Base-by-base conservation (phyloP, 2,888 invertebrate genomes). In the Caenorhabditis becei region DNA sequence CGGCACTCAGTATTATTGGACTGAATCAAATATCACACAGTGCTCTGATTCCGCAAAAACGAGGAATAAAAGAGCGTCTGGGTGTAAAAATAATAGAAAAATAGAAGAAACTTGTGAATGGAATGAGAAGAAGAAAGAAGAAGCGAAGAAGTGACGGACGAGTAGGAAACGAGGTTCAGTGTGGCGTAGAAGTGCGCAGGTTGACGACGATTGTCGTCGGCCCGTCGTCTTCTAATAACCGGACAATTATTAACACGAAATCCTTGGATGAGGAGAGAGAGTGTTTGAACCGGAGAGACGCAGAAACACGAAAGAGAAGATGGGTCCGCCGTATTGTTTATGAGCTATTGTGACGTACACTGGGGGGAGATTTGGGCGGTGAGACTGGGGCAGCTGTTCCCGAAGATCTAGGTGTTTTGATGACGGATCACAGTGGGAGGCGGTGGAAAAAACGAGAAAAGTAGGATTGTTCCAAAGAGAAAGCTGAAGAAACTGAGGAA, bases 181-280 rank as follows among this genome's bases (percentile, higher is more conserved):
- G 54, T 54, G 62, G 49, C 32, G 49, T 24, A 63, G 62, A 63
- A 49, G 24, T 23, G 59, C 41, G 44, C 59, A 37, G 59, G 54
- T 54, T 54, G 54, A 54, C 10, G 54, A 54, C 28, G 54, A 59
- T 24, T 59, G 59, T 59, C 59, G 44, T 41, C 59, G 35, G 20
- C 32, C 26, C 58, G 26, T 37, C 58, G 26, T 58, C 35, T 58
- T 20, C 59, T 59, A 44, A 71, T 62, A 54, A 62, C 70, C 41
- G 61, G 49, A 71, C 54, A 61, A 28, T 26, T 62, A 54, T 59
- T 32, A 61, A 47, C 41, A 47, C 23, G 62, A 63, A 63, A 49
- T 32, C 47, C 58, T 28, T 66, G 14, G 32, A 41, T 53, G 1
- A 7, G 11, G 28, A 3, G 71, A 41, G 26, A 63, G 5, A 35